Conservation (phyloP, 2,797 vertebrate species). For the Loris lydekkerianus region DNA sequence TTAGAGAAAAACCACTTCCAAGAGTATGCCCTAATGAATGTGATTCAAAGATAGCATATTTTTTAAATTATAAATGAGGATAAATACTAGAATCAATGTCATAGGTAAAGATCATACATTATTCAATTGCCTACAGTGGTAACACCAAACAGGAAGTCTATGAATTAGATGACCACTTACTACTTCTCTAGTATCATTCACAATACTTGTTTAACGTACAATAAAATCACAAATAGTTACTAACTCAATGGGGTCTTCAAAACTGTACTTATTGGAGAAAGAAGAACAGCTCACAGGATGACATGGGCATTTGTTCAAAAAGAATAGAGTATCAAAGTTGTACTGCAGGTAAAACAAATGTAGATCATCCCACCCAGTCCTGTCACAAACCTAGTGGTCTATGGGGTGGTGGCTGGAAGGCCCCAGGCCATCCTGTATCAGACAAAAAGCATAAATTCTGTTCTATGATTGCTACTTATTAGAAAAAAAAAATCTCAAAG, state of each 20-base stretch:
- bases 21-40: neutral
- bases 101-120: neutral
- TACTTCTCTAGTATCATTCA: neutral
- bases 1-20: neutral
- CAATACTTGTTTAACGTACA: neutral
- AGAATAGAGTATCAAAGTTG: neutral
- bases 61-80: slow-evolving; percentile 30
- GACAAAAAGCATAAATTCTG: neutral
- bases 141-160: neutral
- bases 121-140: neutral
- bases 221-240: neutral
- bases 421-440: neutral
- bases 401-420: neutral
- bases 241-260: neutral
- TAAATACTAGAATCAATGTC: neutral
- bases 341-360: neutral
- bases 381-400: neutral
- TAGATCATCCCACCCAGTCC: accelerated
- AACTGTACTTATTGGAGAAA: neutral
- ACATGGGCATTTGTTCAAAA: neutral
- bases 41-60: neutral
- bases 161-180: neutral
- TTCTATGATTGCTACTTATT: neutral
- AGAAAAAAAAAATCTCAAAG: neutral
- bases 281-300: neutral